phyloP scores from a whole-genome alignment of 2,113 vertebrate species.

The Gadus chalcogrammus region DNA sequence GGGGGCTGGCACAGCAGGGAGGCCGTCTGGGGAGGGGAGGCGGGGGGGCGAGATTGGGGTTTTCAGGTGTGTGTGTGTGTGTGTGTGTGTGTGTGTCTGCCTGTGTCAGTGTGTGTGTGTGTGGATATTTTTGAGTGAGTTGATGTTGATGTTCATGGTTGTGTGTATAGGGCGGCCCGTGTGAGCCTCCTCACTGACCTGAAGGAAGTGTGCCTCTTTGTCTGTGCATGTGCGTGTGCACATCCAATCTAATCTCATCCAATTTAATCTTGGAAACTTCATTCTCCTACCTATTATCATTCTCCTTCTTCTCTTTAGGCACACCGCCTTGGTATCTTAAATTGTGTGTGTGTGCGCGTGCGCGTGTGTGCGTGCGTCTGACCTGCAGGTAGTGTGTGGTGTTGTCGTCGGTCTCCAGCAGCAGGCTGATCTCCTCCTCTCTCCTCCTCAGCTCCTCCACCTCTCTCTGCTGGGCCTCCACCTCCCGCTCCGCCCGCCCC shows the following conservation, averaged over 20 bases:
- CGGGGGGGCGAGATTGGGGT: neutral
- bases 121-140: too few relatives aligned
- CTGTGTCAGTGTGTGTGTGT: too few relatives aligned
- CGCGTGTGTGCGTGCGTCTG: neutral
- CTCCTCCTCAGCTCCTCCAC: slow-evolving; percentile 60
- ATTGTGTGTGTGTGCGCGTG: too few relatives aligned
- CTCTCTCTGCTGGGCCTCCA: slow-evolving; percentile 55
- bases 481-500: slow-evolving; percentile 43
- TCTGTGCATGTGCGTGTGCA: too few relatives aligned
- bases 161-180: too few relatives aligned
- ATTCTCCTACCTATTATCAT: too few relatives aligned
- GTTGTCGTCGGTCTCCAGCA: slow-evolving; percentile 53
- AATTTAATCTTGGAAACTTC: too few relatives aligned
- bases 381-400: slow-evolving; percentile 56
- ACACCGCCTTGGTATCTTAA: too few relatives aligned
- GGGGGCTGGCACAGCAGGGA: slow-evolving; percentile 49
- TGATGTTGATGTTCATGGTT: too few relatives aligned
- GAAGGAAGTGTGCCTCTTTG: neutral
- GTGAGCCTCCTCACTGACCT: neutral
- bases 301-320: neutral
- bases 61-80: too few relatives aligned
- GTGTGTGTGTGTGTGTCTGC: too few relatives aligned
- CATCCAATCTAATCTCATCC: too few relatives aligned
- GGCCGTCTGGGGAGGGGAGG: slow-evolving; percentile 36
- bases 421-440: slow-evolving; percentile 52